These are phyloP conservation scores for Thalpophila matura DNA, from an alignment of 2,888 invertebrate genomes.

Conservation along the genomic window DNA sequence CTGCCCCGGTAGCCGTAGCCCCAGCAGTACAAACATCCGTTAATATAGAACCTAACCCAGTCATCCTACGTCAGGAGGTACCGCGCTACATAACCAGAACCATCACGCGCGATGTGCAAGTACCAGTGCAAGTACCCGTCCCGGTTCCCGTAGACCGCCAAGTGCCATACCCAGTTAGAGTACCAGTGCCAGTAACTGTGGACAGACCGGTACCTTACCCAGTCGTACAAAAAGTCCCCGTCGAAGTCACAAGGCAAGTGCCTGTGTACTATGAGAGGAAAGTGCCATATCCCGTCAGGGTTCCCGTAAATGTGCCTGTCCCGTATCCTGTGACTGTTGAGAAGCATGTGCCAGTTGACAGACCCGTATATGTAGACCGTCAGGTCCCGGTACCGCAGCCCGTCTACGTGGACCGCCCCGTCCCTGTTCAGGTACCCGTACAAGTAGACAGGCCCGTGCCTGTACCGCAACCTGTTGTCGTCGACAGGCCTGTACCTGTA, in stretches of 20 bases:
- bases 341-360: slow-evolving; percentile 90
- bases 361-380: slow-evolving; percentile 91
- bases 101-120: slow-evolving; percentile 84
- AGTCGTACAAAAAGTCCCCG: slow-evolving; percentile 88
- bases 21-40: slow-evolving; percentile 82
- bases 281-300: slow-evolving; percentile 88
- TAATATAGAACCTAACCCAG: slow-evolving; percentile 84
- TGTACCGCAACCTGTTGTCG: slow-evolving; percentile 81
- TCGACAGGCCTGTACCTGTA: slow-evolving; percentile 67
- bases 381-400: slow-evolving; percentile 88
- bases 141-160: slow-evolving; percentile 87
- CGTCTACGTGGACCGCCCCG: slow-evolving; percentile 90
- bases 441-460: slow-evolving; percentile 89
- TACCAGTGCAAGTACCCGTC: slow-evolving; percentile 87
- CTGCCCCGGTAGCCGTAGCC: slow-evolving; percentile 67
- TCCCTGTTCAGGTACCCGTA: slow-evolving; percentile 91
- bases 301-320: slow-evolving; percentile 89
- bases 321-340: slow-evolving; percentile 91
- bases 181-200: slow-evolving; percentile 89
- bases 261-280: slow-evolving; percentile 87
- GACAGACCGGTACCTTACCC: slow-evolving; percentile 89
- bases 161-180: slow-evolving; percentile 87
- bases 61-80: slow-evolving; percentile 85
- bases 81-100: slow-evolving; percentile 86
- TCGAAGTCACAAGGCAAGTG: slow-evolving; percentile 86